A percentile compares a stretch with the other conserved stretches of the same genome.
These are phyloP conservation scores for Dicentrarchus labrax DNA, from an alignment of 2,113 vertebrate species.

Conservation along the genomic window DNA sequence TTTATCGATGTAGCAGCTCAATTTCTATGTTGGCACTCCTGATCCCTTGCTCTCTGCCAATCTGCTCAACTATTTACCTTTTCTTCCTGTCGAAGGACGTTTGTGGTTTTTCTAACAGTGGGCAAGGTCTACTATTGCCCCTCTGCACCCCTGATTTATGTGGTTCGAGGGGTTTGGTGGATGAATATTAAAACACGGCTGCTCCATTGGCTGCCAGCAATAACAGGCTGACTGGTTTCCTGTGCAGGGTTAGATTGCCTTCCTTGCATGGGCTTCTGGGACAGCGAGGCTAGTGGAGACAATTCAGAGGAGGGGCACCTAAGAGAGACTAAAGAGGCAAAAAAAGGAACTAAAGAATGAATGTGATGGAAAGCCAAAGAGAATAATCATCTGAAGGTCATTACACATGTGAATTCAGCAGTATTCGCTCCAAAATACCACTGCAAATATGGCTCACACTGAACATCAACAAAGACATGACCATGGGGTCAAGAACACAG, in stretches of 20 bases:
- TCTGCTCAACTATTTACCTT: constrained; percentile 69
- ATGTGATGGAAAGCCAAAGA: not conserved
- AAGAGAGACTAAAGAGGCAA: constrained; percentile 22
- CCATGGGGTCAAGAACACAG: constrained; percentile 31
- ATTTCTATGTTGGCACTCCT: constrained; percentile 55
- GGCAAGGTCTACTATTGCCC: constrained; percentile 62
- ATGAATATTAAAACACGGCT: constrained; percentile 82
- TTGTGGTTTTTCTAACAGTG: constrained; percentile 68
- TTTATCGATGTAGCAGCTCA: constrained; percentile 49
- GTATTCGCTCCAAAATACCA: constrained; percentile 2
- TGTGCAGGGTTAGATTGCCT: constrained; percentile 75
- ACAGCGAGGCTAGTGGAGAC: constrained; percentile 34
- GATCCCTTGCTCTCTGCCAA: constrained; percentile 43
- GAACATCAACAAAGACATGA: constrained; percentile 25
- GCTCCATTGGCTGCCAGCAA: constrained; percentile 77
- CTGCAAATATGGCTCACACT: constrained; percentile 5
- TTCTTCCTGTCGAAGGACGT: constrained; percentile 70
- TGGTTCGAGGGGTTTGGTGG: constrained; percentile 71
- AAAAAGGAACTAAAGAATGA: constrained; percentile 5
- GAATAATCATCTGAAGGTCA: constrained; percentile 36
- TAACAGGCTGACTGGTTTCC: constrained; percentile 81
- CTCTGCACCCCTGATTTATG: constrained; percentile 76
- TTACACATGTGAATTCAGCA: constrained; percentile 24
- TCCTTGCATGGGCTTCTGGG: constrained; percentile 56
- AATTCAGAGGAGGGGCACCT: constrained; percentile 10